phyloP scores from a whole-genome alignment of 2,797 vertebrate species.

The Darevskia nairensis region DNA sequence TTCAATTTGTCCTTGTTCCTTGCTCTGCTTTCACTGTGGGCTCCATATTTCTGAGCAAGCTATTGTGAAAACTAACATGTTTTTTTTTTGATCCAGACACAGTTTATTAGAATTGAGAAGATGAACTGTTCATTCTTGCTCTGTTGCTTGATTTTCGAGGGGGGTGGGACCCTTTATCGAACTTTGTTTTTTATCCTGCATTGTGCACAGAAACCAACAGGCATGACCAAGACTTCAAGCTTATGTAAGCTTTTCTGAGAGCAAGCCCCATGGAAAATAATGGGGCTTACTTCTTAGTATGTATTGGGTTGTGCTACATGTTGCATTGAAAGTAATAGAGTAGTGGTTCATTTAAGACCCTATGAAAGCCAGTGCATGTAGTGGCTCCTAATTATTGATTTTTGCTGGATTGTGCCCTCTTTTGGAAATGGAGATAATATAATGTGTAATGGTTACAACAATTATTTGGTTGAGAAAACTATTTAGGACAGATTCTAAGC shows the following conservation, averaged over 20 bases:
- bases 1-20: conserved; percentile 28
- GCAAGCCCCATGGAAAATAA: neutral
- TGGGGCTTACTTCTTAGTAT: neutral
- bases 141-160: neutral
- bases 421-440: neutral
- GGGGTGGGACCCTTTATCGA: neutral
- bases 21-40: conserved; percentile 3
- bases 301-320: neutral
- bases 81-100: neutral
- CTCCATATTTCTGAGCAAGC: conserved; percentile 9
- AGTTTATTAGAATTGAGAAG: neutral
- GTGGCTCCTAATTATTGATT: neutral
- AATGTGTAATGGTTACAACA: neutral
- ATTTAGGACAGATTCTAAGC: neutral
- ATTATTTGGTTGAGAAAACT: neutral
- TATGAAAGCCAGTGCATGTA: neutral
- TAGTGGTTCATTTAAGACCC: too few species aligned
- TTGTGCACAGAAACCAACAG: neutral
- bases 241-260: neutral
- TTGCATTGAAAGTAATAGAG: neutral
- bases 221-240: neutral
- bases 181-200: neutral
- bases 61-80: neutral
- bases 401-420: neutral
- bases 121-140: neutral